phyloP scores from a whole-genome alignment of 2,888 invertebrate genomes.

The Achlya flavicornis region DNA sequence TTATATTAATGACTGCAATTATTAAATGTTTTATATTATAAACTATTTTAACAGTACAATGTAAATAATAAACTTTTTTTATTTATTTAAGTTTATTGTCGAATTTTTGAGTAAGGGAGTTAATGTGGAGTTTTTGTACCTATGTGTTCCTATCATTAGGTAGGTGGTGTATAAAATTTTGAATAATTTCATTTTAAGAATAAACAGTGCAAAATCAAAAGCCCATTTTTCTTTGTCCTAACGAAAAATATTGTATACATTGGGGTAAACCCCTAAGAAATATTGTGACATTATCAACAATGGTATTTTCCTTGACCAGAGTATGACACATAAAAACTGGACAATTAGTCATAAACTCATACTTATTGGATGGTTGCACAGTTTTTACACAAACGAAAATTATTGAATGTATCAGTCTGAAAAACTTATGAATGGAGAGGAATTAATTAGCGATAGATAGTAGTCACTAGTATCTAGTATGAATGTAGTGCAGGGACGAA shows the following conservation, averaged over 20 bases:
- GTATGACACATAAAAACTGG: not conserved
- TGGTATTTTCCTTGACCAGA: not conserved
- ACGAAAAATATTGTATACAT: not conserved
- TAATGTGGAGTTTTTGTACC: conserved; percentile 29
- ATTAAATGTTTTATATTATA: conserved; percentile 35
- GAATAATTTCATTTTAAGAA: conserved; percentile 52
- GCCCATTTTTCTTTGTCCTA: conserved; percentile 20
- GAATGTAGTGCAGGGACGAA: too few relatives aligned
- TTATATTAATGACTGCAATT: conserved; percentile 48
- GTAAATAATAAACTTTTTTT: conserved; percentile 62
- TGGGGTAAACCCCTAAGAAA: not conserved
- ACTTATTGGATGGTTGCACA: too few relatives aligned
- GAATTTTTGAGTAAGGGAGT: conserved; percentile 62
- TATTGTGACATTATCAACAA: not conserved
- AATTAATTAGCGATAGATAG: too few relatives aligned
- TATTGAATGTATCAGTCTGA: too few relatives aligned
- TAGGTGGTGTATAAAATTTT: conserved; percentile 47
- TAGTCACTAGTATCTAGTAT: too few relatives aligned
- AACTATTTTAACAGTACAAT: conserved; percentile 62
- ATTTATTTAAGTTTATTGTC: conserved; percentile 46
- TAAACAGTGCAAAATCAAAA: conserved; percentile 68
- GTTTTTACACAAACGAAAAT: too few relatives aligned
- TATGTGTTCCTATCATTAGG: conserved; percentile 34
- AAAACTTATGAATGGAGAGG: too few relatives aligned
- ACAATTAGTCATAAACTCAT: not conserved